Conservation (phyloP, 2,888 invertebrate species). For the Drosophila kambysellisi region DNA sequence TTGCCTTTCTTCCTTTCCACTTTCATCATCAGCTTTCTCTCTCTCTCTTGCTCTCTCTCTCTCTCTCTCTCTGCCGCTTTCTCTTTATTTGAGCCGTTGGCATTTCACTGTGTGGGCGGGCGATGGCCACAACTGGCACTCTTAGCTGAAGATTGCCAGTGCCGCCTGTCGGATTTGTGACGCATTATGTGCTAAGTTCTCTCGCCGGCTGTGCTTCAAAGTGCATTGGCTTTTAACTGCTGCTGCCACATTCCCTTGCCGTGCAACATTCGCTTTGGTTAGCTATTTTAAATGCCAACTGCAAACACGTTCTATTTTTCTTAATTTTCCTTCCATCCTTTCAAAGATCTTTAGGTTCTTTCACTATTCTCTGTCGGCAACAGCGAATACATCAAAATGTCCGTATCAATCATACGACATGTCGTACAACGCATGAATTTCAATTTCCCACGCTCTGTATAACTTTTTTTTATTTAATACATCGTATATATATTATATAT, state of each 20-base stretch:
- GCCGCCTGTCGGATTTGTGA: constrained; percentile 46
- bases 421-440: constrained; percentile 31
- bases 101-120: constrained; percentile 15
- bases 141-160: constrained; percentile 14
- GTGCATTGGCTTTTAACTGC: constrained; percentile 53
- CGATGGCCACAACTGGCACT: constrained; percentile 9
- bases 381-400: constrained; percentile 25
- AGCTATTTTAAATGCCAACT: constrained; percentile 57
- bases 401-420: constrained; percentile 69
- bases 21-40: constrained; percentile 5
- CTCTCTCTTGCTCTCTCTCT: not conserved
- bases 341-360: not conserved
- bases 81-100: constrained; percentile 12
- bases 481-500: no score
- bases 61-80: not conserved
- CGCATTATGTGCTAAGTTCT: constrained; percentile 65
- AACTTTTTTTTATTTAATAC: no score
- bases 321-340: constrained; percentile 3
- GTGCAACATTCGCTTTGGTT: constrained; percentile 8
- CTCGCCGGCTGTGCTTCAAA: constrained; percentile 46
- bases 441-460: constrained; percentile 16
- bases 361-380: not conserved
- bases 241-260: constrained; percentile 2
- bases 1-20: constrained; percentile 24
- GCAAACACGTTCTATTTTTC: constrained; percentile 22